Evolutionary conservation across 2,797 vertebrate species (phyloP).

Genomic region (Jordanella pulchra): DNA sequence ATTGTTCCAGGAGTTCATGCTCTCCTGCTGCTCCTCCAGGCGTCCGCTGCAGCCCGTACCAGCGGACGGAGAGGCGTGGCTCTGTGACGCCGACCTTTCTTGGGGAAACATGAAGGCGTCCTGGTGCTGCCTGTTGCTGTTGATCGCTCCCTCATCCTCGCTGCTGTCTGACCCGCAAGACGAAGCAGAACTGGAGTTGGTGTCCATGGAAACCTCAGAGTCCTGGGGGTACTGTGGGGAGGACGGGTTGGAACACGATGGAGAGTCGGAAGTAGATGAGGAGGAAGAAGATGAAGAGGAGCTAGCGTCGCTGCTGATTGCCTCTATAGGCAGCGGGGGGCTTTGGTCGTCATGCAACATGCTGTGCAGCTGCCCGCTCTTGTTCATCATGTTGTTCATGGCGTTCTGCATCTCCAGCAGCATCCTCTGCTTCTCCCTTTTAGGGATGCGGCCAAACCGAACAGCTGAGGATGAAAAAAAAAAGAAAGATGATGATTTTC

Average conservation of each 20-base stretch:
- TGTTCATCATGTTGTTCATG: conserved; percentile 98
- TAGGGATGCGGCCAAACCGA: conserved; percentile 96
- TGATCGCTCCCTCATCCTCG: conserved; percentile 88
- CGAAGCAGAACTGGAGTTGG: conserved; percentile 76
- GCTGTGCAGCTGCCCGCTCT: conserved; percentile 86
- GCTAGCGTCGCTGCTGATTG: conserved; percentile 75
- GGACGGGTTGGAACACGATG: conserved; percentile 68
- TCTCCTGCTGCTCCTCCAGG: conserved; percentile 66
- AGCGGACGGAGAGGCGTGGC: conserved; percentile 51
- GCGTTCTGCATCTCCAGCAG: conserved; percentile 98
- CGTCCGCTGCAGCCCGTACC: conserved; percentile 48
- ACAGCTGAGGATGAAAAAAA: conserved; percentile 81
- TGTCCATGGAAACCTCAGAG: conserved; percentile 78
- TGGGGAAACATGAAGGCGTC: conserved; percentile 86
- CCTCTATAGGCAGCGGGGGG: conserved; percentile 72
- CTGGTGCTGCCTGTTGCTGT: conserved; percentile 79
- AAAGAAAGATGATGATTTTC: no score
- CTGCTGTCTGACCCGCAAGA: conserved; percentile 85
- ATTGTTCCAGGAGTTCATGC: conserved; percentile 75
- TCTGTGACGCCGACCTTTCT: conserved; percentile 60
- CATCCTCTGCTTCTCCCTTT: conserved; percentile 97
- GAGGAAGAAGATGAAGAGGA: conserved; percentile 59
- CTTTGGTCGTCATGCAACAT: conserved; percentile 78
- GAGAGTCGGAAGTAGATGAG: conserved; percentile 61
- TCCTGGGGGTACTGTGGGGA: conserved; percentile 74